Percentiles rank a stretch among this genome's conserved stretches.
Evolutionary conservation across 2,113 vertebrate genomes (phyloP).

Genomic region (Tachysurus vachellii): DNA sequence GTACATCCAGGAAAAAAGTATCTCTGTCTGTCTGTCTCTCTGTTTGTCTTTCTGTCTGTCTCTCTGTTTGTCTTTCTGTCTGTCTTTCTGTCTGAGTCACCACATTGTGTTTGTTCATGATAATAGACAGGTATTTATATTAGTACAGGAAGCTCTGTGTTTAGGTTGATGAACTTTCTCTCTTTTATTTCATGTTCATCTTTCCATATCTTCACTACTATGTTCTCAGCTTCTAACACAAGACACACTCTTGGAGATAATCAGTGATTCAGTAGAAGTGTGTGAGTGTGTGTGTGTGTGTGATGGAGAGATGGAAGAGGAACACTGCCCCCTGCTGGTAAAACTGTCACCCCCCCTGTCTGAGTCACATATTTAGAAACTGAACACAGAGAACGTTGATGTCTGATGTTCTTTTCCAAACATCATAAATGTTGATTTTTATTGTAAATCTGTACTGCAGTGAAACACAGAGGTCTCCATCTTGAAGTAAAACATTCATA

Average conservation of each 20-base stretch:
- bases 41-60: neutral
- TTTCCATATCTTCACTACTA: slow-evolving; percentile 57
- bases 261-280: slow-evolving; percentile 18
- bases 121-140: neutral
- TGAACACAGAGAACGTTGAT: neutral
- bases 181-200: slow-evolving; percentile 51
- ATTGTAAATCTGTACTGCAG: too few relatives aligned
- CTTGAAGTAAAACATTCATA: neutral
- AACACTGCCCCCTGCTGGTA: slow-evolving; percentile 46
- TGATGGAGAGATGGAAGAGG: neutral
- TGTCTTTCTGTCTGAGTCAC: neutral
- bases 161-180: neutral
- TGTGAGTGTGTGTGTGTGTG: slow-evolving; percentile 11
- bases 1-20: slow-evolving; percentile 94
- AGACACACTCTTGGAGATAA: slow-evolving; percentile 4
- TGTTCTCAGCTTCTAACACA: slow-evolving; percentile 51
- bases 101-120: neutral
- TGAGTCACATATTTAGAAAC: neutral
- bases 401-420: neutral
- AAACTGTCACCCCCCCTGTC: neutral
- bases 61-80: neutral
- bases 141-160: neutral
- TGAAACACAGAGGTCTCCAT: neutral
- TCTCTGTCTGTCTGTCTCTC: slow-evolving; percentile 63
- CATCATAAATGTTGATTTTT: neutral